Evolutionary conservation across 2,797 vertebrate species (phyloP), one percentile per base, ranked within the genome.

Genomic region (Sylvilagus floridanus): DNA sequence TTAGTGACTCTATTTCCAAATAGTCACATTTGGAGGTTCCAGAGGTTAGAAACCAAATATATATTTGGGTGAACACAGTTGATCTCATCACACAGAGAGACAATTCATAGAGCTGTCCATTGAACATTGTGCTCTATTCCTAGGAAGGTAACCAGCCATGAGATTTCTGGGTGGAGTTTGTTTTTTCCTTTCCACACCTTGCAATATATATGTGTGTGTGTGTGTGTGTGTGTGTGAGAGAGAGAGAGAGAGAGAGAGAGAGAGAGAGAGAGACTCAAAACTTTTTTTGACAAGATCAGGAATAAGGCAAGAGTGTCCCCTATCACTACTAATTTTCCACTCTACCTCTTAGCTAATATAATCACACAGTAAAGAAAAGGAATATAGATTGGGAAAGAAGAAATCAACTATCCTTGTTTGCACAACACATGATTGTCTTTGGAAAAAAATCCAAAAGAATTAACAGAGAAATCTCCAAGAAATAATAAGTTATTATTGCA

Each of bases 121-220:
- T 94, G 95, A 97, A 97, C 95, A 95, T 95, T 96, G 88, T 47
- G 57, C 30, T 95, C 69, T 94, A 76, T 84, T 96, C 76, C 65
- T 37, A 88, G 91, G 84, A 93, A 91, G 77, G 78, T 95, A 54
- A 72, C 88, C 69, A 22, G 60, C 94, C 42, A 47, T 47, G 91
- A 95, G 94, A 54, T 92, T 92, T 88, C 88, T 95, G 37, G 90
- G 1, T 12, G 37, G 9, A 14, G 7, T 28, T 88, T 96, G 96
- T 95, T 95, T 75, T 57, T 24, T 47, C 42, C 42, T 47, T 47
- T 47, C 42, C 42, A 42, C 76, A 82, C 32, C 77, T 37, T 62
- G 37, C 13, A 54, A n/a, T 72, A 32, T 72, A 2, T 42, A 14
- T 60, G 71, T 82, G 68, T 82, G 66, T 62, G 22, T 81, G 35